Percentiles rank a stretch among this genome's conserved stretches.
Conservation (phyloP, 2,797 vertebrate genomes). For the Myotis pilosus region DNA sequence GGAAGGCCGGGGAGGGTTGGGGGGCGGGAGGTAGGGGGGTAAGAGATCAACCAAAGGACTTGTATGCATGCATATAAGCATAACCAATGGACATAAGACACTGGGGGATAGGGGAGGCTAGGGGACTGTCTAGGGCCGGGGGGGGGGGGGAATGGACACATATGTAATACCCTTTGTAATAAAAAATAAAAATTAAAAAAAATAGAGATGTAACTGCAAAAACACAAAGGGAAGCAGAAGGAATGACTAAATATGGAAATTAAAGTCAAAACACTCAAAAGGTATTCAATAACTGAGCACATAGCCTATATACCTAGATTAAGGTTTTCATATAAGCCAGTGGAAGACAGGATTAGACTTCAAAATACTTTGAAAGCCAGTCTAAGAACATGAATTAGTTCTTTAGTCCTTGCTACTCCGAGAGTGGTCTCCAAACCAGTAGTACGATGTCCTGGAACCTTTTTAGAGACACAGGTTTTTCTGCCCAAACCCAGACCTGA, state of each 20-base stretch:
- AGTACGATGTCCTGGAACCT: neutral
- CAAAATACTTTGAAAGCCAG: neutral
- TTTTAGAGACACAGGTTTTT: neutral
- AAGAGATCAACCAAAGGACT: too few relatives aligned
- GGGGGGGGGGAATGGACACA: too few relatives aligned
- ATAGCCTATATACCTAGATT: neutral
- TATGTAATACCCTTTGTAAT: too few relatives aligned
- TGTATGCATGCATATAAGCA: too few relatives aligned
- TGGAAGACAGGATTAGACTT: neutral
- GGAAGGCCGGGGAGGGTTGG: too few relatives aligned
- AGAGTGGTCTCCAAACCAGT: neutral
- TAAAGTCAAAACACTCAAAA: neutral
- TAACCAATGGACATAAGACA: too few relatives aligned
- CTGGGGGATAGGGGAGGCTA: too few relatives aligned
- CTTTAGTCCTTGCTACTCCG: neutral
- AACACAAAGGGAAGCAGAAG: neutral
- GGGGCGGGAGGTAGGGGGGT: too few relatives aligned
- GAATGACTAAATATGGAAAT: neutral
- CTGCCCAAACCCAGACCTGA: neutral
- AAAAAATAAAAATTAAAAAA: too few relatives aligned
- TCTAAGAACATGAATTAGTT: neutral
- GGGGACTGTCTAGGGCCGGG: too few relatives aligned
- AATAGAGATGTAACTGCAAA: neutral
- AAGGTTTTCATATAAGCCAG: neutral
- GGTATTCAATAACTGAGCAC: neutral